Evolutionary conservation across 2,797 vertebrate species (phyloP).

Genomic region (Pangasius sanitwongsei): DNA sequence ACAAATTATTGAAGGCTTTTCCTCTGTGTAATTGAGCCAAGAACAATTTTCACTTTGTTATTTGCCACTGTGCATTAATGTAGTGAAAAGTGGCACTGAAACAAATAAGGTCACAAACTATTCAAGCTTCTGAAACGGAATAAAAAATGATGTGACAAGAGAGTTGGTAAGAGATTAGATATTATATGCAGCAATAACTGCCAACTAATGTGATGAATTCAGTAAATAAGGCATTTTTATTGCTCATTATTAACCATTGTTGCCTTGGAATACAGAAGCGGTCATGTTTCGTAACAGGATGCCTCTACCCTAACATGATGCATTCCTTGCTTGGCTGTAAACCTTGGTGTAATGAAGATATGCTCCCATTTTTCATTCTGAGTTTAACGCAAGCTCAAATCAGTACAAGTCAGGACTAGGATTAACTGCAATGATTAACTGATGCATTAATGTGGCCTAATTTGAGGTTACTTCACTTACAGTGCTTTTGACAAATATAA

Average conservation of each 20-base stretch:
- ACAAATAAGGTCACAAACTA: background rate
- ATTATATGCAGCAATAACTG: background rate
- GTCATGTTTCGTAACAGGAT: background rate
- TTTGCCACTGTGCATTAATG: background rate
- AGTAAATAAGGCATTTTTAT: background rate
- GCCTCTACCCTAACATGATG: background rate
- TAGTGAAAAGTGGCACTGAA: background rate
- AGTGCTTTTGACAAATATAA: no score
- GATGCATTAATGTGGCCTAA: background rate
- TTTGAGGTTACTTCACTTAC: background rate
- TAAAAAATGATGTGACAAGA: background rate
- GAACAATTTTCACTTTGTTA: conserved; percentile 31
- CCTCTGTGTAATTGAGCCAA: conserved; percentile 21
- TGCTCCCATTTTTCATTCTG: background rate
- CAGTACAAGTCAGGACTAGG: background rate
- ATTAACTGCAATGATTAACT: background rate
- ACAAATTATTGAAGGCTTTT: conserved; percentile 33
- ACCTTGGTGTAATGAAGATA: background rate
- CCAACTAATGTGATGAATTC: background rate
- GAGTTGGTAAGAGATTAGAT: background rate
- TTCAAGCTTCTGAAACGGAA: background rate
- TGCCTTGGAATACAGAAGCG: background rate
- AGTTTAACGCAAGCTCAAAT: background rate
- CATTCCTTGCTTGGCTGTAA: background rate
- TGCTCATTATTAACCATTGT: background rate